These are phyloP conservation scores for Eupithecia subfuscata DNA, from an alignment of 2,888 invertebrate species.

Conservation along the genomic window DNA sequence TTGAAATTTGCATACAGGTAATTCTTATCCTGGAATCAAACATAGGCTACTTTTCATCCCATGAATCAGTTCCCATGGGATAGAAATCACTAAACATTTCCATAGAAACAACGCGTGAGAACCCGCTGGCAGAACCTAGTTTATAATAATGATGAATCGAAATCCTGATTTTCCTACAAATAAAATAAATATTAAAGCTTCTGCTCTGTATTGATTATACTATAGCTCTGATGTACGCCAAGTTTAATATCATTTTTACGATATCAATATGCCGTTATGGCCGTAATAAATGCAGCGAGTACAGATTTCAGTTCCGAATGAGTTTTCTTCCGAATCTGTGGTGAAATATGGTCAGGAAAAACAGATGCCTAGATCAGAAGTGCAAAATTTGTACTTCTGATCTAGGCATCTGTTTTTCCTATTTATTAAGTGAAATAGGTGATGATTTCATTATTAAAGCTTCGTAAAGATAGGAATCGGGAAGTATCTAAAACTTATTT, in stretches of 20 bases:
- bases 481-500: too few species aligned
- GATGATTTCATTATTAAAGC: neutral
- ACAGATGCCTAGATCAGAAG: neutral
- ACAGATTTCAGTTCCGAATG: constrained; percentile 45
- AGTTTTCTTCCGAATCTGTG: constrained; percentile 4
- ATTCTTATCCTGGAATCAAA: too few species aligned
- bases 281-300: constrained; percentile 50
- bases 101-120: too few species aligned
- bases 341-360: neutral
- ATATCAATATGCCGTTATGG: constrained; percentile 53
- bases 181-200: neutral
- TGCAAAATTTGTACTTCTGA: too few species aligned
- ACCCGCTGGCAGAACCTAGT: too few species aligned
- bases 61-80: too few species aligned
- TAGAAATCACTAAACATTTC: too few species aligned
- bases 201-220: constrained; percentile 1
- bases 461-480: neutral
- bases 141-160: neutral
- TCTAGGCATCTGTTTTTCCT: too few species aligned
- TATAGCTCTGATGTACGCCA: constrained; percentile 17
- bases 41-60: too few species aligned
- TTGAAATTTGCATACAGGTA: too few species aligned
- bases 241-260: constrained; percentile 63
- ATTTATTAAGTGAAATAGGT: neutral
- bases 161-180: neutral